A percentile compares a stretch with the other conserved stretches of the same genome.
phyloP scores from a whole-genome alignment of 2,888 invertebrate genomes.

The Stenurella melanura region DNA sequence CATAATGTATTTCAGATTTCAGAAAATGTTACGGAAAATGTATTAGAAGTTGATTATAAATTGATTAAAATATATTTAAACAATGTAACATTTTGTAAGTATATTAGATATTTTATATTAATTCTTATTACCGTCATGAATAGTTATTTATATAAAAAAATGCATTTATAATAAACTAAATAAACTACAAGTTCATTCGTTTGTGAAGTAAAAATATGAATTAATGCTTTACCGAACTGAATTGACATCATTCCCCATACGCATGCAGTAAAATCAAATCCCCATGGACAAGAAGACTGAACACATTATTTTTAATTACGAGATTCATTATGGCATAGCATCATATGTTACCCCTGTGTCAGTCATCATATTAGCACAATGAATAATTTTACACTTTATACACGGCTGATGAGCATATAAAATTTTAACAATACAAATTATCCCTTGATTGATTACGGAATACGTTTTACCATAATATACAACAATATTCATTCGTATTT shows the following conservation, averaged over 20 bases:
- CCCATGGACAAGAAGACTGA: background rate
- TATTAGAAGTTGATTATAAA: too few relatives aligned
- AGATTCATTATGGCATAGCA: constrained; percentile 29
- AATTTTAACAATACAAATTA: constrained; percentile 39
- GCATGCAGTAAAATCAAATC: constrained; percentile 2
- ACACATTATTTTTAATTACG: constrained; percentile 34
- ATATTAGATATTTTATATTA: too few relatives aligned
- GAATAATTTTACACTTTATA: constrained; percentile 38
- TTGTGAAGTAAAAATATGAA: background rate
- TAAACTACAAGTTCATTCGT: too few relatives aligned
- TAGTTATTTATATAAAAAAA: too few relatives aligned
- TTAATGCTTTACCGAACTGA: background rate
- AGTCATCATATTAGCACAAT: constrained; percentile 40
- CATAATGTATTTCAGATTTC: too few relatives aligned
- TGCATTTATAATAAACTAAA: too few relatives aligned
- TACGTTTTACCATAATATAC: background rate
- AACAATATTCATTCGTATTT: background rate
- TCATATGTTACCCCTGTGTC: constrained; percentile 38
- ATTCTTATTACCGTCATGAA: too few relatives aligned
- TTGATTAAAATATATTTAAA: too few relatives aligned
- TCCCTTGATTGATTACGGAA: constrained; percentile 28
- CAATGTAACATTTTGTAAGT: too few relatives aligned
- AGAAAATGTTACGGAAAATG: too few relatives aligned
- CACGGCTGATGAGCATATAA: constrained; percentile 38
- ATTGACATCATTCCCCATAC: constrained; percentile 4